Conservation (phyloP, 1,140 invertebrate genomes). For the Camponotus vicinus region DNA sequence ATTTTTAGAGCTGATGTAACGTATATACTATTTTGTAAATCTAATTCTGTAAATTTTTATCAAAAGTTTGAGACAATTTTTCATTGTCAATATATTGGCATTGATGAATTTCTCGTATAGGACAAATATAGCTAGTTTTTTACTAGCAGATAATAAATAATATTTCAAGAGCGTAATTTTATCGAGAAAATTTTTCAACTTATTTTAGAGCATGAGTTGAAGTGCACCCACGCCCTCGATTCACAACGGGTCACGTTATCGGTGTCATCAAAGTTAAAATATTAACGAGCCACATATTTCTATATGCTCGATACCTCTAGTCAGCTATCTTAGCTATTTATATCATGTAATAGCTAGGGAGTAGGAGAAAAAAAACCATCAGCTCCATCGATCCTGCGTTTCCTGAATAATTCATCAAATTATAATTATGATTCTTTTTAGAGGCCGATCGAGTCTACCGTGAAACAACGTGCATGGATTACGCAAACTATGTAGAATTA, state of each 20-base stretch:
- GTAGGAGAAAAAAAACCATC: not conserved
- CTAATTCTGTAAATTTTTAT: not conserved
- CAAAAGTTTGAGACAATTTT: not conserved
- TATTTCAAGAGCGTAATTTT: not conserved
- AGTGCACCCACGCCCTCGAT: not conserved
- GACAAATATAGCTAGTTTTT: not conserved
- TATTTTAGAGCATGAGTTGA: not conserved
- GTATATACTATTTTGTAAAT: not conserved
- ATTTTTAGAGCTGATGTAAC: not conserved
- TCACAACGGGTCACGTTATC: constrained; percentile 15
- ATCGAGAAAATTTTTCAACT: not conserved
- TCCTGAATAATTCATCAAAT: constrained; percentile 50
- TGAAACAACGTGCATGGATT: not conserved
- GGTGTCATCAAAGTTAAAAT: constrained; percentile 10
- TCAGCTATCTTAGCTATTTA: constrained; percentile 25
- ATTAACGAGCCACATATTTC: constrained; percentile 37
- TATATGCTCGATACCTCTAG: not conserved
- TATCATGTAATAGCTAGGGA: not conserved
- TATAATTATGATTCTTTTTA: constrained; percentile 28
- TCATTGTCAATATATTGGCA: not conserved
- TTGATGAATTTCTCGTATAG: not conserved
- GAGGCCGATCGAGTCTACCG: not conserved
- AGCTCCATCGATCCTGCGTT: not conserved
- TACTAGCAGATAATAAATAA: not conserved
- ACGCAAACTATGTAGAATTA: not conserved